phyloP scores from a whole-genome alignment of 2,888 invertebrate genomes.

The Leptogaster cylindrica region DNA sequence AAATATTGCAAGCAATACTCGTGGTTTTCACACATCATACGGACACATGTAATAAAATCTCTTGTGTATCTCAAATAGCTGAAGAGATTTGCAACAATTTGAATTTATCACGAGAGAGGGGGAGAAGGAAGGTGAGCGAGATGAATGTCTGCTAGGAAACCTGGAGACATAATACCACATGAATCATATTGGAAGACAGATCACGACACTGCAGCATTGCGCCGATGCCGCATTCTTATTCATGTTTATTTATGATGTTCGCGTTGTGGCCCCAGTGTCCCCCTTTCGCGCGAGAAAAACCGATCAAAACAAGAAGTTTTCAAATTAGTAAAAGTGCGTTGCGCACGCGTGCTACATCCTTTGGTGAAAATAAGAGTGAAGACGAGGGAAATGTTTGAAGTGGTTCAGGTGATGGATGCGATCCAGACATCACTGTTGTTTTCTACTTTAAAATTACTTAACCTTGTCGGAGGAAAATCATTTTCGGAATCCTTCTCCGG shows the following conservation, averaged over 20 bases:
- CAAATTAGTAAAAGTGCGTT: not conserved
- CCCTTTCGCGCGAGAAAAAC: no score
- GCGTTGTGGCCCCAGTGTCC: not conserved
- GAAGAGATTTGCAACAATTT: no score
- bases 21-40: no score
- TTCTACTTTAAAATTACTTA: not conserved
- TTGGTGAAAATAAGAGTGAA: no score
- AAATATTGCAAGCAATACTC: no score
- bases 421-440: not conserved
- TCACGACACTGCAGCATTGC: slow-evolving; percentile 2
- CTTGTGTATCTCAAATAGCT: no score
- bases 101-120: not conserved
- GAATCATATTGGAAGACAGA: slow-evolving; percentile 28
- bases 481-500: not conserved
- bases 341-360: no score
- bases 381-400: no score
- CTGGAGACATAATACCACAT: slow-evolving; percentile 3
- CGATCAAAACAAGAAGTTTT: not conserved
- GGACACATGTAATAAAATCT: no score
- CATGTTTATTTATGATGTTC: slow-evolving; percentile 28
- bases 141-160: no score
- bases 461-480: slow-evolving; percentile 10
- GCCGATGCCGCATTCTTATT: slow-evolving; percentile 11
- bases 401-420: not conserved
- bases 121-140: not conserved